Base-by-base conservation (phyloP, 1,140 invertebrate genomes). In the Atta cephalotes region DNA sequence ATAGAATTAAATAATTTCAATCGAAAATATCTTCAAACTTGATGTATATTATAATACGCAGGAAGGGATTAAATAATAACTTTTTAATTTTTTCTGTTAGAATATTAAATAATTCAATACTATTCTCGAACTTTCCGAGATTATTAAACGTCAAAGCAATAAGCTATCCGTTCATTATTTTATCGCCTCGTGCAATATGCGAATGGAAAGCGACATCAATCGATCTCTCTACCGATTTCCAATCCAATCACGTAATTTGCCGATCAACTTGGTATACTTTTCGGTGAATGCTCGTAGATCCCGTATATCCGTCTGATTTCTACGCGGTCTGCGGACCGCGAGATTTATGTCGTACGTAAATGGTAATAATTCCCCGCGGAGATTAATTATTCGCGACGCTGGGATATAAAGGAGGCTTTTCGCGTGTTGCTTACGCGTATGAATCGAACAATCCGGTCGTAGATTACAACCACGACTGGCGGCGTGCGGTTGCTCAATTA, bases 211-310 rank as follows among this genome's bases (percentile, higher is more conserved):
- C 80, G 70, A 76, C 80, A 62, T 76, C 80, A 70, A 62, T 76
- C 80, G 80, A 84, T 84, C 80, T 84, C 70, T 35, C 70, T 31
- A 25, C 56, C 56, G 70, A 56, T 84, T 84, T 84, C 80, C 80
- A 84, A 84, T 62, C 39, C 53, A 72, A 82, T 82, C 80, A 76
- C 80, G 80, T 76, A 84, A 84, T 84, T 84, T 84, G 80, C 80
- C 70, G 80, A 76, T 84, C 80, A 68, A 70, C 49, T 80, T 45
- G 56, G 62, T 49, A 39, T 25, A 28, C 39, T 85, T 78, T 78
- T 80, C 76, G 58, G 49, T 70, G 21, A 4, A 2, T 39, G 56
- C n/a, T 14, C 45, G 62, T 49, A 51, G 66, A 58, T 74, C 45
- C 28, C 39, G 25, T 74, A 49, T 21, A 60, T 21, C 39, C 56